Conservation (phyloP, 2,113 vertebrate genomes). For the Merops nubicus region DNA sequence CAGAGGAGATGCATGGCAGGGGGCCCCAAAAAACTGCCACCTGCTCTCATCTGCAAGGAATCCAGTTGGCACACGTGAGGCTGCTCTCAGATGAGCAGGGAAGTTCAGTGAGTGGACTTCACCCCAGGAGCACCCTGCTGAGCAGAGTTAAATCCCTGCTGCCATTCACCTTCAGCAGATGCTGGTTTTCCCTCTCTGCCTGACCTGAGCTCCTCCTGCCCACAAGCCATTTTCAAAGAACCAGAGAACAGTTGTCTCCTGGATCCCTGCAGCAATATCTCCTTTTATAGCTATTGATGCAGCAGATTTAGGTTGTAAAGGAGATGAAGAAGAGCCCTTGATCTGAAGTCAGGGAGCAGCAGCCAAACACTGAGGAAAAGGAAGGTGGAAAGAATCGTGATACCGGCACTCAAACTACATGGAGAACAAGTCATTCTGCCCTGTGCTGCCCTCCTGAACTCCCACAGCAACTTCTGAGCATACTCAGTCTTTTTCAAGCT, state of each 20-base stretch:
- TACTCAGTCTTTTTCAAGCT: background rate
- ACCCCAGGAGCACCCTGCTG: background rate
- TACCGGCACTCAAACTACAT: fast-evolving
- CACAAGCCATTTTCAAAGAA: background rate
- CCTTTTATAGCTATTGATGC: background rate
- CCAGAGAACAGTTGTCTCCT: background rate
- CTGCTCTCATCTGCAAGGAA: background rate
- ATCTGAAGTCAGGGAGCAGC: background rate
- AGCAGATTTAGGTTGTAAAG: too few relatives aligned
- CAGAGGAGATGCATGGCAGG: too few relatives aligned
- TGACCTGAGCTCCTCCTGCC: background rate
- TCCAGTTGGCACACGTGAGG: background rate
- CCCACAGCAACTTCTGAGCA: background rate
- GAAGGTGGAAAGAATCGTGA: background rate
- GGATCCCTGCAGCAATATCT: background rate
- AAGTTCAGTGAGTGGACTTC: background rate
- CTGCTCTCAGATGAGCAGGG: background rate
- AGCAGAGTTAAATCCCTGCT: background rate
- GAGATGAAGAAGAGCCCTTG: background rate
- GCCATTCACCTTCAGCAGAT: fast-evolving
- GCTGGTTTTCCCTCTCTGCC: background rate
- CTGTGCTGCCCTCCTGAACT: background rate
- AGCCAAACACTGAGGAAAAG: background rate
- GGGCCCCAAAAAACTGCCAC: too few relatives aligned
- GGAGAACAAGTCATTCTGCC: background rate